Conservation (phyloP, 2,888 invertebrate species). For the Eremobia ochroleuca region DNA sequence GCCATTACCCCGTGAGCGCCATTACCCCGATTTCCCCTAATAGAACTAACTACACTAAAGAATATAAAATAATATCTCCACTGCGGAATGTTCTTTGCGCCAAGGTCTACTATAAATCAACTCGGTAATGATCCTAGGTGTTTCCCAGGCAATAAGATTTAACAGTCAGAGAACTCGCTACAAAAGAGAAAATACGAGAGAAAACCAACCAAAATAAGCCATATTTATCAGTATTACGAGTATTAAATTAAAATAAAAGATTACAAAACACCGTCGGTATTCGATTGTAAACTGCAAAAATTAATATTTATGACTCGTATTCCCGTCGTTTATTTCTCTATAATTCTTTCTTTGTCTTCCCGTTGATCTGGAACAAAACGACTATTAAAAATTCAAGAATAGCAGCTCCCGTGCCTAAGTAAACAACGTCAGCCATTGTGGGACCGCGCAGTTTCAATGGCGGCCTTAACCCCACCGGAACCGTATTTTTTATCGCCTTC, state of each 20-base stretch:
- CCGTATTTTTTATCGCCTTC: constrained; percentile 68
- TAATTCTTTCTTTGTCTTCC: constrained; percentile 60
- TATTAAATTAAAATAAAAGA: constrained; percentile 47
- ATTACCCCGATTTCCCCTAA: too few species aligned
- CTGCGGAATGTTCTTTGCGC: constrained; percentile 8
- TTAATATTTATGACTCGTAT: constrained; percentile 59
- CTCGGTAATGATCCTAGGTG: constrained; percentile 46
- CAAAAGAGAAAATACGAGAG: constrained; percentile 12
- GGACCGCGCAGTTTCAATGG: constrained; percentile 56
- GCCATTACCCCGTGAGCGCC: too few species aligned
- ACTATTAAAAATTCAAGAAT: constrained; percentile 68
- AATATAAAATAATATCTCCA: constrained; percentile 30
- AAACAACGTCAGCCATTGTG: constrained; percentile 65
- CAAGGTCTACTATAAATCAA: constrained; percentile 42
- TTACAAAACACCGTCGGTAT: constrained; percentile 35
- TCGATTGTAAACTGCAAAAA: constrained; percentile 42
- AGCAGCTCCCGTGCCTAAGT: constrained; percentile 54
- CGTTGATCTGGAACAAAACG: constrained; percentile 63
- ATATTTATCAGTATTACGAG: constrained; percentile 31
- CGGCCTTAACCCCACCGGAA: constrained; percentile 56
- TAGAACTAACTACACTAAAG: constrained; percentile 36
- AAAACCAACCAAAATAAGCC: constrained; percentile 4
- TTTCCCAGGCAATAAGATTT: constrained; percentile 44
- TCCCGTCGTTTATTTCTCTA: constrained; percentile 56
- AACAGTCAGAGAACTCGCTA: constrained; percentile 39